phyloP scores from a whole-genome alignment of 2,888 invertebrate species.

The Criorhina ranunculi region DNA sequence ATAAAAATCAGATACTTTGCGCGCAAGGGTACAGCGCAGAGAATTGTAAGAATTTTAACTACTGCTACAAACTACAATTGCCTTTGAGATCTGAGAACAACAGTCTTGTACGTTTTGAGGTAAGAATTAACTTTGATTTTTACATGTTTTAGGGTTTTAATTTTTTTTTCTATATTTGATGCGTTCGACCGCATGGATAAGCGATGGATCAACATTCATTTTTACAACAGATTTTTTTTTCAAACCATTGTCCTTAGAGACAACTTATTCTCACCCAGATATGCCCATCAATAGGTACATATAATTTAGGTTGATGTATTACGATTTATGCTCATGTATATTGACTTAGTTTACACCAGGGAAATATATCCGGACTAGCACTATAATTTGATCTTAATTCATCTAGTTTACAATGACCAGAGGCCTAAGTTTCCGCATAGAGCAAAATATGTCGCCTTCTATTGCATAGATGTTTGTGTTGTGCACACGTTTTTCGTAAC shows the following conservation, averaged over 20 bases:
- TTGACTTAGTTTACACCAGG: too few relatives aligned
- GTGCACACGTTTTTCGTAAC: too few relatives aligned
- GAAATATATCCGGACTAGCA: too few relatives aligned
- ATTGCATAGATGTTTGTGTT: too few relatives aligned
- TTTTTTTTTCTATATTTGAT: slow-evolving; percentile 12
- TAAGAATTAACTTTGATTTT: slow-evolving; percentile 58
- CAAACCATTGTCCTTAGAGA: slow-evolving; percentile 44
- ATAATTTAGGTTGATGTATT: slow-evolving; percentile 9
- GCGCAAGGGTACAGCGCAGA: not conserved
- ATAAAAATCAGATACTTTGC: slow-evolving; percentile 1
- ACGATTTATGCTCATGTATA: not conserved
- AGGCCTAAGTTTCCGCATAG: too few relatives aligned
- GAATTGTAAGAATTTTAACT: not conserved
- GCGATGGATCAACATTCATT: not conserved
- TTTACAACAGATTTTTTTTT: not conserved
- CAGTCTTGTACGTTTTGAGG: slow-evolving; percentile 55
- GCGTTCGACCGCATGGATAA: not conserved
- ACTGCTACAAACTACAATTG: slow-evolving; percentile 32
- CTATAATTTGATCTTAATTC: too few relatives aligned
- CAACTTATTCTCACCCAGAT: slow-evolving; percentile 53
- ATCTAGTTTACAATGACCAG: too few relatives aligned
- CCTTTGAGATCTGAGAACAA: slow-evolving; percentile 50
- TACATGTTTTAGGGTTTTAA: slow-evolving; percentile 35
- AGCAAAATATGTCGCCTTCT: too few relatives aligned
- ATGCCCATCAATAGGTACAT: slow-evolving; percentile 38